These are phyloP conservation scores for Pristiophorus japonicus DNA, from an alignment of 2,113 vertebrate genomes.

Conservation along the genomic window DNA sequence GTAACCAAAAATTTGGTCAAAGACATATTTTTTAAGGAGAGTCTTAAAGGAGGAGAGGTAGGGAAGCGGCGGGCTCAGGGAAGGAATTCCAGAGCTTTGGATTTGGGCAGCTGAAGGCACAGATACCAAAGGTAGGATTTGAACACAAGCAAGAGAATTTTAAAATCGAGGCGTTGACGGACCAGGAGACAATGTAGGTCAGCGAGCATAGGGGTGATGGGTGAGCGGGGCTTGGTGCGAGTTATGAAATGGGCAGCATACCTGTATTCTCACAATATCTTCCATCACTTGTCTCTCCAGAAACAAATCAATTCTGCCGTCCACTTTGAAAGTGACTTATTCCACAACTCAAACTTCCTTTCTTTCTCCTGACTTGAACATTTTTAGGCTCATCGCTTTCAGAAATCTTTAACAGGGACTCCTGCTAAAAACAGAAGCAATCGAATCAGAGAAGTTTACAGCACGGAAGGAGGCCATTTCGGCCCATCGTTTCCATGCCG, in stretches of 20 bases:
- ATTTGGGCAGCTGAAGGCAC: background rate
- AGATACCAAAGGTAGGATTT: background rate
- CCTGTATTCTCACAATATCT: background rate
- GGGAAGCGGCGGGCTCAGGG: background rate
- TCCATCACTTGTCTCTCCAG: background rate
- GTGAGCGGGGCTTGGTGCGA: background rate
- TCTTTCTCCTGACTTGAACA: background rate
- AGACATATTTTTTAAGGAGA: background rate
- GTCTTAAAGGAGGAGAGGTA: background rate
- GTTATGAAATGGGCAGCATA: background rate
- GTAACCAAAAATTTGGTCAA: background rate
- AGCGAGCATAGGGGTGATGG: background rate
- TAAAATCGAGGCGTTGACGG: background rate
- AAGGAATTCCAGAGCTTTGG: background rate
- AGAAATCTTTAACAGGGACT: background rate
- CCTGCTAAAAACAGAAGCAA: background rate
- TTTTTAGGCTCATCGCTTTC: background rate
- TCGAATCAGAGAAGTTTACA: no score
- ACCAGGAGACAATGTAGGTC: background rate
- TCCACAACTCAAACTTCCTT: background rate
- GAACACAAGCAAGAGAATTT: background rate
- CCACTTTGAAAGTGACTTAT: background rate
- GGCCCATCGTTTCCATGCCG: no score
- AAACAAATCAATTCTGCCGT: background rate
- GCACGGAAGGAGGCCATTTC: no score